Evolutionary conservation across 2,888 invertebrate genomes (phyloP), one percentile per base, ranked within the genome.

Genomic region (Calameuta pallipes): DNA sequence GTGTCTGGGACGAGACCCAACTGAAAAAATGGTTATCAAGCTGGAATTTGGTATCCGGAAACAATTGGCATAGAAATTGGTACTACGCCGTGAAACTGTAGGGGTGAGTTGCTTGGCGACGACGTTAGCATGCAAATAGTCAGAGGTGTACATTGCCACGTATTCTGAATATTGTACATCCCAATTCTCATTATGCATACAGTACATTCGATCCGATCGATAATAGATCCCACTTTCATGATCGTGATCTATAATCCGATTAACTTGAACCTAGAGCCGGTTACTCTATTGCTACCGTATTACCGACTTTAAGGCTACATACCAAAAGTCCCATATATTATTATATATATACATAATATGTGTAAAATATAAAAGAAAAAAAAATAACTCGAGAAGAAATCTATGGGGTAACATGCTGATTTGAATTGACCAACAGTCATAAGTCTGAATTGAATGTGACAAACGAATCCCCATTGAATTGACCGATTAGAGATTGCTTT

Each of bases 1-100:
- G 37, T 56, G 9, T 56, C 9, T 2, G 23, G 56, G 23, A 23
- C 23, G 23, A 56, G 23, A 15, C 1, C 6, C 9, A 56, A 56
- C 9, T 23, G 56, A 9, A 56, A 56, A 15, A 56, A 56, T 23
- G 41, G 9, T 56, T 56, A 56, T 56, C 41, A 23, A 23, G 23
- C 23, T 74, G 80, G 77, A 80, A 85, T 84, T 83, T 83, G 82
- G 80, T 85, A 82, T 85, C 85, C 84, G 85, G 85, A 86, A 86
- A 88, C 87, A 88, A 87, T 88, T 83, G 88, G 86, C 85, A 87
- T 88, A 86, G 87, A 86, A 87, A 88, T 87, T 82, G 86, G 83
- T 84, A 84, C 84, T 88, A 85, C 83, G 76, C 71, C 79, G 81
- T 75, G 35, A 74, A 36, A 36, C 1, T 33, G 56, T 9, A 23